These are phyloP conservation scores for Octopus bimaculoides DNA, from an alignment of 1,140 invertebrate genomes.

Conservation along the genomic window DNA sequence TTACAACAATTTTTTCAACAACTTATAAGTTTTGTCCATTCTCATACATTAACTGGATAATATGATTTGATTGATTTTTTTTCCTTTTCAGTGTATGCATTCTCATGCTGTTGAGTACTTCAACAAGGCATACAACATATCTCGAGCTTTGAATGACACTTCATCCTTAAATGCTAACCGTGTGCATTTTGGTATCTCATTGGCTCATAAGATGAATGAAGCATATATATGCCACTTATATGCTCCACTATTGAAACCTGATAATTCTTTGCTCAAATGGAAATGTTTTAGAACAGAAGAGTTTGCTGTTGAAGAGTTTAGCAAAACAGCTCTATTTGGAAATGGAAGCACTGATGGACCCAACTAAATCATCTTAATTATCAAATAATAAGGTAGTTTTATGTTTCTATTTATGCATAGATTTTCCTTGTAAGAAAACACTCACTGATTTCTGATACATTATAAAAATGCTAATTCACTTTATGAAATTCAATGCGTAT, in stretches of 20 bases:
- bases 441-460: no score
- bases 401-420: no score
- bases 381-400: no score
- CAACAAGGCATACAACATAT: constrained; percentile 54
- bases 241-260: background rate
- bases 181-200: constrained; percentile 52
- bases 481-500: no score
- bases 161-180: constrained; percentile 46
- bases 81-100: constrained; percentile 48
- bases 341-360: no score
- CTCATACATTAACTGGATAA: no score
- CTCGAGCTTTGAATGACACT: constrained; percentile 43
- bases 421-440: no score
- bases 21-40: no score
- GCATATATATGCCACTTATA: constrained; percentile 37
- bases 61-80: background rate
- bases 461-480: no score
- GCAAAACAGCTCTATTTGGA: no score
- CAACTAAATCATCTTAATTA: no score
- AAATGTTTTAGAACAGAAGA: background rate
- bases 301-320: background rate
- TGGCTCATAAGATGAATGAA: constrained; percentile 52
- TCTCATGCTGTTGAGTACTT: constrained; percentile 55
- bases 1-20: no score
- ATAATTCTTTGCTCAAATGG: background rate